Base-by-base conservation (phyloP, 2,797 vertebrate species). In the Rhinophrynus dorsalis region DNA sequence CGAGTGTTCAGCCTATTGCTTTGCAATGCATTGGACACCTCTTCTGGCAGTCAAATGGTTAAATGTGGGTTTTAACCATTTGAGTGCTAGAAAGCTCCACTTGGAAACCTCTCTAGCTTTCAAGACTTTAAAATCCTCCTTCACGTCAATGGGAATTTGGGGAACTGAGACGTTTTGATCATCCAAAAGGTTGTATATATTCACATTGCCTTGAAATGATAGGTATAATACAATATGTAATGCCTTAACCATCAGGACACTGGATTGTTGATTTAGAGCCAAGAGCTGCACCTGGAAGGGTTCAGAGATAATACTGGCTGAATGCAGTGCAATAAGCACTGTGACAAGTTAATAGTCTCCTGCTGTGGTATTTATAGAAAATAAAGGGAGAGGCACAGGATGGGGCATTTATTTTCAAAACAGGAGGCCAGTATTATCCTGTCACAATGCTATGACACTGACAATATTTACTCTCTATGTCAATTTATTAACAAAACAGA, bases 291-390 rank as follows among this genome's bases (percentile, higher is more conserved):
- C 70, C 70, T 73, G 70, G 70, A 73, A 73, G 62, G 67, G 67
- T 67, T 73, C 70, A 73, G 62, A 73, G 70, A 73, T 73, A 73
- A 73, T 73, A 42, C 62, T 24, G 45, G 62, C 40, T 54, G 55
- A 60, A 54, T 18, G 58, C 55, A 51, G 56, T 35, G 21, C 70
- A 66, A 30, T 73, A 18, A 44, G 17, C 9, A 15, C 40, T 20
- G 4, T 44, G 70, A 73, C 70, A 73, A 60, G 35, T 73, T 73
- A 73, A 73, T 73, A 37, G 70, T 60, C 62, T 73, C 70, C 70
- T 73, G 70, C 62, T 73, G 70, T 73, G 70, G 62, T 35, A 59
- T 73, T 73, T 60, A 57, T 47, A 33, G 62, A 59, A 67, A 66
- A 65, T 51, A 60, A 57, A 73, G 27, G 62, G 35, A 32, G 26